phyloP scores from a whole-genome alignment of 2,113 vertebrate species.

The Lethenteron camtschaticum region DNA sequence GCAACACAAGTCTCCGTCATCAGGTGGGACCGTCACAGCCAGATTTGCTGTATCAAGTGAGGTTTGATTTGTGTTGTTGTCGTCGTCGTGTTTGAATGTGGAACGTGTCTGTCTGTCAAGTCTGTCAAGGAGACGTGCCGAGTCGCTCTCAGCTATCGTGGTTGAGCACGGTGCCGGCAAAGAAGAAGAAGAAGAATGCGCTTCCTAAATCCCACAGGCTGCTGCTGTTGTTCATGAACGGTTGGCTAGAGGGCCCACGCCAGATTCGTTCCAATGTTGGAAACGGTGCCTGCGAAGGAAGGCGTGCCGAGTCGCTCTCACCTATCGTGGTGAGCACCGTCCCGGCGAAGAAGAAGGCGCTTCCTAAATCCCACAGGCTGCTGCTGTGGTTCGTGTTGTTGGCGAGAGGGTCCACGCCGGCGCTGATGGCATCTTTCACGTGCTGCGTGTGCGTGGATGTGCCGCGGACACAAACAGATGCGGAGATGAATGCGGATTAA shows the following conservation, averaged over 20 bases:
- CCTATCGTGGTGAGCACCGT: constrained; percentile 75
- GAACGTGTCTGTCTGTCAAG: too few species aligned
- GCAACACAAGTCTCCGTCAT: too few species aligned
- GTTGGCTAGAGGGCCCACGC: too few species aligned
- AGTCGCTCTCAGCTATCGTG: too few species aligned
- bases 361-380: constrained; percentile 43
- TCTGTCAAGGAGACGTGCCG: too few species aligned
- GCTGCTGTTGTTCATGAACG: constrained; percentile 19
- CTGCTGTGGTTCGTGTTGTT: constrained; percentile 23
- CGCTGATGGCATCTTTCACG: constrained; percentile 32
- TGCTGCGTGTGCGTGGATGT: constrained; percentile 20
- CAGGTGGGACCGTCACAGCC: too few species aligned
- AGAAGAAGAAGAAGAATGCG: constrained; percentile 40
- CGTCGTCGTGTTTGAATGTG: too few species aligned
- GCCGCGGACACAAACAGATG: not conserved
- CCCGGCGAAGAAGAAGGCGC: constrained; percentile 63
- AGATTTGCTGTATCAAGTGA: too few species aligned
- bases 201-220: constrained; percentile 44
- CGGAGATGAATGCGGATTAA: not conserved
- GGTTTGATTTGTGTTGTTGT: too few species aligned
- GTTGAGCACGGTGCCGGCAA: constrained; percentile 54
- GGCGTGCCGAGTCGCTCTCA: constrained; percentile 11
- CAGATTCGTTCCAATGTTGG: too few species aligned
- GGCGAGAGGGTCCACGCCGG: constrained; percentile 29
- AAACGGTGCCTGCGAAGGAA: too few species aligned